A percentile compares a stretch with the other conserved stretches of the same genome.
Evolutionary conservation across 2,113 vertebrate genomes (phyloP).

Genomic region (Nycticryphes semicollaris): DNA sequence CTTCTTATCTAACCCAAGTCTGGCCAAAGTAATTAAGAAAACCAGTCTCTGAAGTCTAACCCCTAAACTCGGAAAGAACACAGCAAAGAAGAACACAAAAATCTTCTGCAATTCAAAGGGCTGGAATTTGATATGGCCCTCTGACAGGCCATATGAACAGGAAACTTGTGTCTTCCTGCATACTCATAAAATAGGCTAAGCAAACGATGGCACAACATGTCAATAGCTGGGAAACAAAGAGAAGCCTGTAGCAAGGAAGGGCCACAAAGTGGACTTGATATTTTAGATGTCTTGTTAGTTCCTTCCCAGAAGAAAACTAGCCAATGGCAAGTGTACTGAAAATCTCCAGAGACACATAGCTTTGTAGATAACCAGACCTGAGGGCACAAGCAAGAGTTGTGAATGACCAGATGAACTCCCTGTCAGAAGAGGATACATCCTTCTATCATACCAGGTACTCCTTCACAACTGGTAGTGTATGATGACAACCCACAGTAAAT

Average conservation of each 20-base stretch:
- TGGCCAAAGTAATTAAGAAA: background rate
- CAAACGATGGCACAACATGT: background rate
- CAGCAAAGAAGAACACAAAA: background rate
- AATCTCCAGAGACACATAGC: background rate
- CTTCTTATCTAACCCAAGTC: background rate
- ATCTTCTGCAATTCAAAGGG: background rate
- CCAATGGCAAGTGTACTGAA: background rate
- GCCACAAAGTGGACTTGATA: background rate
- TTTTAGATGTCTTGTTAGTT: background rate
- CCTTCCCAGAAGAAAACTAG: background rate
- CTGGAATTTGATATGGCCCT: background rate
- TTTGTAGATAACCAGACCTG: background rate
- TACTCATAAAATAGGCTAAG: background rate
- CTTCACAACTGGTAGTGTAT: background rate
- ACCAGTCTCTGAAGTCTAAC: background rate
- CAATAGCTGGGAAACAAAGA: background rate
- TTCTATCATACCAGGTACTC: background rate
- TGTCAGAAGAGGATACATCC: background rate
- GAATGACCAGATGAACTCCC: background rate
- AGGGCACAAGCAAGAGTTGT: background rate
- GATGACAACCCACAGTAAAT: background rate
- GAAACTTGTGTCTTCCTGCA: background rate
- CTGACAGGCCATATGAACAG: background rate
- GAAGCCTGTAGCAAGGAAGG: background rate
- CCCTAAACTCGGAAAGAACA: background rate